Evolutionary conservation across 2,888 invertebrate genomes (phyloP), one percentile per base, ranked within the genome.

Genomic region (Agonopterix subpropinquella): DNA sequence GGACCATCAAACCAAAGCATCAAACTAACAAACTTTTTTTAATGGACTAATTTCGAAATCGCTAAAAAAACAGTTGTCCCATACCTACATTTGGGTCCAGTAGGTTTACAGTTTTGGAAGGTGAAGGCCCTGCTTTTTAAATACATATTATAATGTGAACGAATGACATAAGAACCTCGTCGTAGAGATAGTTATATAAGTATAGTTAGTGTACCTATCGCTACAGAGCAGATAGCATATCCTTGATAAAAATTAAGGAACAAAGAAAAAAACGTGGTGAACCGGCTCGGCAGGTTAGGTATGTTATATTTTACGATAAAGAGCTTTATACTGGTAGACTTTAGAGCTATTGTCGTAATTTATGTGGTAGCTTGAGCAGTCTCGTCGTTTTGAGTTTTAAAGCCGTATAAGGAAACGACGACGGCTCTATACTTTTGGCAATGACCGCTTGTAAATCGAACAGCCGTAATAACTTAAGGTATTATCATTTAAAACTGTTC

Each of bases 341-440:
- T 64, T 79, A 76, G 78, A 68, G 61, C 70, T 65, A 73, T 70
- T 78, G 74, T 80, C 60, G 68, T 62, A 65, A 62, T 61, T 66
- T 49, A 49, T 64, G 58, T 66, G 55, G 62, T 64, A 65, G 66
- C 65, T 65, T 58, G 57, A 63, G 58, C 67, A 59, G 64, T 69
- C 70, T 73, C 65, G 70, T 68, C 69, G 70, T 69, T 73, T 66
- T 58, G 63, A 72, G 76, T 76, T 79, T 83, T 82, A 78, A 73
- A 64, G 59, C 86, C 85, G 70, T 81, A 82, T 76, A 83, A 77
- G 87, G 87, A 76, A 77, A 80, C 69, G 70, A 80, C 69, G 70
- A 73, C 86, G 64, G 75, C 76, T 75, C 80, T 67, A 73, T 71
- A 67, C 73, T 84, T 87, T 88, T 83, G 87, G 82, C 80, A 84